phyloP scores from a whole-genome alignment of 2,113 vertebrate genomes.

The Mixornis gularis region DNA sequence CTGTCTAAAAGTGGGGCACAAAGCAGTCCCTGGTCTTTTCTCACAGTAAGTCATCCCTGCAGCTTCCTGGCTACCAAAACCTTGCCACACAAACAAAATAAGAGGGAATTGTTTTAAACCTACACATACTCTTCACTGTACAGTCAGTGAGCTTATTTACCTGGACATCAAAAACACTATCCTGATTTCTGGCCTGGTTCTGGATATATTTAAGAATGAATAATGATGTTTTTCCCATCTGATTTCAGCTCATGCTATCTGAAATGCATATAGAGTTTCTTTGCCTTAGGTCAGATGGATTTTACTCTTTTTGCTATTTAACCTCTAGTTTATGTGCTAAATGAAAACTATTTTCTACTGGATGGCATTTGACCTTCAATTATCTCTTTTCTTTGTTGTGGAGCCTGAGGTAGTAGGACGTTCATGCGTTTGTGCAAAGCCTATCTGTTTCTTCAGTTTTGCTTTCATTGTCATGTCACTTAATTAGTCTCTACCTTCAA shows the following conservation, averaged over 20 bases:
- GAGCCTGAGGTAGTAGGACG: not conserved
- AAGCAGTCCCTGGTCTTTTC: not conserved
- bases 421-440: not conserved
- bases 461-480: not conserved
- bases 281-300: not conserved
- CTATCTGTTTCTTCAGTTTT: not conserved
- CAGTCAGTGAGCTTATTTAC: not conserved
- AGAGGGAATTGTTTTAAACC: not conserved
- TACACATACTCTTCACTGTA: not conserved
- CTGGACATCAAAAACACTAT: not conserved
- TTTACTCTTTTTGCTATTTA: not conserved
- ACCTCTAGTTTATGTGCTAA: not conserved
- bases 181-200: not conserved
- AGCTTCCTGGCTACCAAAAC: not conserved
- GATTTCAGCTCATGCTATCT: not conserved
- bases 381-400: not conserved
- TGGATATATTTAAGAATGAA: not conserved
- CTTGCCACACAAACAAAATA: not conserved
- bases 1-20: rapidly evolving
- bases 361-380: not conserved
- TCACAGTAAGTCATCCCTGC: not conserved
- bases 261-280: not conserved
- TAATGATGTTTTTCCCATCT: not conserved
- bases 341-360: not conserved
- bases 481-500: not conserved